phyloP scores from a whole-genome alignment of 2,797 vertebrate species.

The Carcharodon carcharias region DNA sequence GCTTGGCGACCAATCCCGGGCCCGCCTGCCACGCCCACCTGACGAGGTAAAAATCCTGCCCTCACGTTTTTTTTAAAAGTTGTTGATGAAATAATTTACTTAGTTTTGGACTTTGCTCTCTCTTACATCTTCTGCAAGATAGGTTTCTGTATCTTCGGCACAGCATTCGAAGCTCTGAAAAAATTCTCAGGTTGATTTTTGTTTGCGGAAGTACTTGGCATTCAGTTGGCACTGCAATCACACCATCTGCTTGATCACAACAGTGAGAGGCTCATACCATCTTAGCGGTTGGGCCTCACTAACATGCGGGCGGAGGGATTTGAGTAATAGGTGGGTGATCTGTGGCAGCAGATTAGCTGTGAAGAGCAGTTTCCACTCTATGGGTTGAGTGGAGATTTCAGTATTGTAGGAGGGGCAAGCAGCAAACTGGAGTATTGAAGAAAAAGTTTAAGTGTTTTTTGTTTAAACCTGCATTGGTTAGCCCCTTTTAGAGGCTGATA shows the following conservation, averaged over 20 bases:
- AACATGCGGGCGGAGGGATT: no score
- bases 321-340: not conserved
- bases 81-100: not conserved
- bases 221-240: not conserved
- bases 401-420: not conserved
- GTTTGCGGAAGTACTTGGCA: not conserved
- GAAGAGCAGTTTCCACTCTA: not conserved
- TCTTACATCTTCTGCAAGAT: not conserved
- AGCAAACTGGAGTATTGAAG: not conserved
- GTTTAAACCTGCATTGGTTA: not conserved
- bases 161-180: not conserved
- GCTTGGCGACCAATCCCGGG: no score
- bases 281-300: no score
- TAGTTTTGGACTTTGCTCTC: not conserved
- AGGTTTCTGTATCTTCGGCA: not conserved
- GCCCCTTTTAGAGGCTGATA: no score
- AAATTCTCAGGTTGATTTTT: not conserved
- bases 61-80: no score
- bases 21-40: no score
- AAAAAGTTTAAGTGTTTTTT: not conserved
- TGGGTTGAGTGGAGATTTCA: not conserved
- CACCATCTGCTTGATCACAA: not conserved
- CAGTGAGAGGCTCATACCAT: not conserved
- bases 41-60: no score
- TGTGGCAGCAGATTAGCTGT: not conserved